These are phyloP conservation scores for Ditylenchus weischeri DNA, from an alignment of 2,888 invertebrate species.

Conservation along the genomic window DNA sequence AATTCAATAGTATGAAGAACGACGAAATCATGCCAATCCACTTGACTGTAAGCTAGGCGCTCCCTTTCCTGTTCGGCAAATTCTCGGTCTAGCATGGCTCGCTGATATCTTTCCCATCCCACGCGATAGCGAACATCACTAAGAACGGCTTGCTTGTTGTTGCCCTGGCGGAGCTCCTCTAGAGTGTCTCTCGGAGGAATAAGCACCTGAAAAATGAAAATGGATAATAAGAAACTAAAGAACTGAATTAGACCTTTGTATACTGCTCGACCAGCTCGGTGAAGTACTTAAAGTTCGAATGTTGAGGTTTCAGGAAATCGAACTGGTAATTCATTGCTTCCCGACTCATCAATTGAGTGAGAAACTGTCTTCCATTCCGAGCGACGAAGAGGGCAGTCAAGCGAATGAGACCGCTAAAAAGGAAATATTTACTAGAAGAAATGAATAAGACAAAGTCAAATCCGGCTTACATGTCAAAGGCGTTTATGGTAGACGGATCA, in stretches of 20 bases:
- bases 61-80: slow-evolving; percentile 93
- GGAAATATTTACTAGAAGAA: not conserved
- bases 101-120: slow-evolving; percentile 93
- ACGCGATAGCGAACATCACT: slow-evolving; percentile 71
- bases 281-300: slow-evolving; percentile 95
- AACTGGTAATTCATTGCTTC: slow-evolving; percentile 95
- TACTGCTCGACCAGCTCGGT: slow-evolving; percentile 96
- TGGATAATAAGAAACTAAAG: not conserved
- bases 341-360: slow-evolving; percentile 95
- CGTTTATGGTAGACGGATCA: not conserved
- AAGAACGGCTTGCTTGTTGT: slow-evolving; percentile 37
- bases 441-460: not conserved
- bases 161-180: slow-evolving; percentile 35
- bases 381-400: slow-evolving; percentile 98
- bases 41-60: slow-evolving; percentile 82
- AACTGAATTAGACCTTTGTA: slow-evolving; percentile 72
- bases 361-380: slow-evolving; percentile 91
- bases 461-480: not conserved
- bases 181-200: slow-evolving; percentile 77
- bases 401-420: slow-evolving; percentile 83
- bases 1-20: slow-evolving; percentile 99
- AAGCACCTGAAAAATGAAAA: slow-evolving; percentile 65
- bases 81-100: slow-evolving; percentile 83
- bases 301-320: slow-evolving; percentile 95
- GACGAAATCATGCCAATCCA: slow-evolving; percentile 99